A percentile compares a stretch with the other conserved stretches of the same genome.
phyloP scores from a whole-genome alignment of 2,797 vertebrate genomes.

The Cygnus olor region DNA sequence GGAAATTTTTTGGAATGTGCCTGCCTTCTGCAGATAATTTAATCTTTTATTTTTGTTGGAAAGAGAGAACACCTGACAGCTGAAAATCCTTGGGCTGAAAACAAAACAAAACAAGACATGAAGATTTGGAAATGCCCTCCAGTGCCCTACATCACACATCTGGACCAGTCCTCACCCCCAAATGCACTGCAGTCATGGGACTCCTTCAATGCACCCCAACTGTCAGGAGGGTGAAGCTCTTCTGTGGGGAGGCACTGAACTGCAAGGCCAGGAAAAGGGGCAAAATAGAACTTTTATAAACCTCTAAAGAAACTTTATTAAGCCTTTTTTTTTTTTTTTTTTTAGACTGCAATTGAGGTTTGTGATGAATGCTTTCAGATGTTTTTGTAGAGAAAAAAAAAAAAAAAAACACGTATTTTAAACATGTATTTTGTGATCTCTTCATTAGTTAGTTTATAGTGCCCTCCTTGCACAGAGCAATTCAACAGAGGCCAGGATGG shows the following conservation, averaged over 20 bases:
- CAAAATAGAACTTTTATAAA: neutral
- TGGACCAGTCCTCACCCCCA: fast-evolving
- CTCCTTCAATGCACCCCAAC: neutral
- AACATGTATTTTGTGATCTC: neutral
- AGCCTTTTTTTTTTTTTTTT: neutral
- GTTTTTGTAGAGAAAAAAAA: neutral
- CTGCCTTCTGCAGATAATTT: constrained; percentile 39
- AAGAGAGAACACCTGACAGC: constrained; percentile 46
- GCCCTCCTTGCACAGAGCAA: neutral
- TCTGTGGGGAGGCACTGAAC: neutral
- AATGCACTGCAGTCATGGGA: fast-evolving
- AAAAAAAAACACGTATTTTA: too few species aligned
- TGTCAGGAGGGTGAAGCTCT: neutral
- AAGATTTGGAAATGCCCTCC: constrained; percentile 5
- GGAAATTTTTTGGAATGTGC: constrained; percentile 3
- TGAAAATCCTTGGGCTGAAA: constrained; percentile 38
- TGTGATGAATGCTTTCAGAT: neutral
- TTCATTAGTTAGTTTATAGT: neutral
- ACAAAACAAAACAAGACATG: neutral
- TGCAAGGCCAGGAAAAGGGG: neutral
- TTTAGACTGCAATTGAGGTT: neutral
- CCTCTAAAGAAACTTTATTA: neutral
- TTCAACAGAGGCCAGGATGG: too few species aligned
- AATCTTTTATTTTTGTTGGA: constrained; percentile 62
- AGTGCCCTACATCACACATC: fast-evolving